These are phyloP conservation scores for Syrmaticus mikado DNA, from an alignment of 2,113 vertebrate species.

Conservation along the genomic window DNA sequence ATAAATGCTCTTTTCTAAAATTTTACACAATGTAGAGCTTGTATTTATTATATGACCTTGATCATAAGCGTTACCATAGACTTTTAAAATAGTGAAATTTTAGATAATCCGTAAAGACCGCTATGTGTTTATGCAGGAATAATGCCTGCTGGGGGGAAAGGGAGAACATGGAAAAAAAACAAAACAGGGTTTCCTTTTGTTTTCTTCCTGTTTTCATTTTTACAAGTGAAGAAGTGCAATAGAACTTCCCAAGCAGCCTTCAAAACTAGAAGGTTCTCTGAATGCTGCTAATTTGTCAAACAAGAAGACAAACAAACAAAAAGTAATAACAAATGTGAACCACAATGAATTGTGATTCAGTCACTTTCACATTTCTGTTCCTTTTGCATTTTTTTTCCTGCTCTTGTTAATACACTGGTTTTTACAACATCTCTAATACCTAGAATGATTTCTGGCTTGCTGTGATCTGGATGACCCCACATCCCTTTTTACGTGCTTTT, in stretches of 20 bases:
- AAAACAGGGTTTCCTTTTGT: neutral
- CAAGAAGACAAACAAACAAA: too few species aligned
- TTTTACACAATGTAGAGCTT: neutral
- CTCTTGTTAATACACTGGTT: neutral
- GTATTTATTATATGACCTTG: neutral
- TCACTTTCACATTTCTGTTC: neutral
- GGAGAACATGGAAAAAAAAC: neutral
- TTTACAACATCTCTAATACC: neutral
- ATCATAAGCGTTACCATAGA: neutral
- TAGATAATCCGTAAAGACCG: neutral
- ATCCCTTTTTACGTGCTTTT: neutral
- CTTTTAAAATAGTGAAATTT: neutral
- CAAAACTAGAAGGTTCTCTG: neutral
- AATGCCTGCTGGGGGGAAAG: neutral
- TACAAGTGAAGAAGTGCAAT: neutral
- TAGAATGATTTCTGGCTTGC: neutral
- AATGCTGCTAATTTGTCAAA: neutral
- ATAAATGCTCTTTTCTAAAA: neutral
- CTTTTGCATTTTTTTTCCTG: neutral
- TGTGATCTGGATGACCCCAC: neutral
- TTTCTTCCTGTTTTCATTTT: neutral
- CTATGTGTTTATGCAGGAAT: neutral
- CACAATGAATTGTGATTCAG: neutral
- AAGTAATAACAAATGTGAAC: neutral
- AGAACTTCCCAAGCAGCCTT: neutral